Conservation (phyloP, 2,113 vertebrate genomes). For the Columbina picui region DNA sequence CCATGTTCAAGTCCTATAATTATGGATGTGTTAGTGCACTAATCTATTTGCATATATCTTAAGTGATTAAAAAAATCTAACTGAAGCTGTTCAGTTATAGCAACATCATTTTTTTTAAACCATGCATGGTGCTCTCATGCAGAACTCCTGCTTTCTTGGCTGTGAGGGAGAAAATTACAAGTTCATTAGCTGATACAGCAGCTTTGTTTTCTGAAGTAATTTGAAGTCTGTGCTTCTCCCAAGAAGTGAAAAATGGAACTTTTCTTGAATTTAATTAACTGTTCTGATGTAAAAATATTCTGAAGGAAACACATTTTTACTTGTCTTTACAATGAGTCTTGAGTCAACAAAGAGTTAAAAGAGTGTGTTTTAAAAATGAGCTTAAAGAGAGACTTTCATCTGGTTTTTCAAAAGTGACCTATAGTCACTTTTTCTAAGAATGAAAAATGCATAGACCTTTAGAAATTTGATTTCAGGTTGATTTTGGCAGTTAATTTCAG, state of each 20-base stretch:
- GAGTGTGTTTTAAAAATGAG: neutral
- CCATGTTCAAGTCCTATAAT: neutral
- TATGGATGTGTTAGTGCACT: neutral
- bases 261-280: conserved; percentile 17
- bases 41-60: neutral
- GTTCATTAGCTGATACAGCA: conserved; percentile 68
- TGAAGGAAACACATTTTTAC: neutral
- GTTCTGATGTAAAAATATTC: neutral
- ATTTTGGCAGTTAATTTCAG: neutral
- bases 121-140: conserved; percentile 47
- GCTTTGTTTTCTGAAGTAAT: conserved; percentile 64
- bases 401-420: neutral
- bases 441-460: neutral
- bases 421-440: neutral
- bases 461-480: neutral
- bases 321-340: neutral
- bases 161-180: conserved; percentile 44
- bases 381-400: neutral
- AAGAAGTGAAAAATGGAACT: conserved; percentile 21
- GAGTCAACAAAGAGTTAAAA: neutral
- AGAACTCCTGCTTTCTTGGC: conserved; percentile 52
- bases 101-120: neutral
- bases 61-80: neutral
- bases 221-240: conserved; percentile 18
- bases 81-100: conserved; percentile 10